A percentile compares a stretch with the other conserved stretches of the same genome.
Evolutionary conservation across 2,888 invertebrate species (phyloP).

Genomic region (Lithosia quadra): DNA sequence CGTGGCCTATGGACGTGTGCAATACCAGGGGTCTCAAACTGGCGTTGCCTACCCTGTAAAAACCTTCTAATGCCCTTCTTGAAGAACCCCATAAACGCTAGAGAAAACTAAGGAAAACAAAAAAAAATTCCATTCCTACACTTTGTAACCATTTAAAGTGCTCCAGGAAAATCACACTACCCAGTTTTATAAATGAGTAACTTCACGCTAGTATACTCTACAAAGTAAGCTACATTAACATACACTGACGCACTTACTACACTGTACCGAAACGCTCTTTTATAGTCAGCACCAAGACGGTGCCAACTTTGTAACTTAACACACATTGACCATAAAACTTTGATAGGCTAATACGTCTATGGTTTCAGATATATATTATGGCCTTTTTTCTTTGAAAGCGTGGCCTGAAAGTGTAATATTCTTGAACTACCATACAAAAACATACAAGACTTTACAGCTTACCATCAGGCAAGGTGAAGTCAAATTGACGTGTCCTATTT

Average conservation of each 20-base stretch:
- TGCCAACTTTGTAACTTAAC: slow-evolving; percentile 37
- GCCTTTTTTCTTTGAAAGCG: background rate
- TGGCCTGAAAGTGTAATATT: background rate
- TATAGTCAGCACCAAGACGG: slow-evolving; percentile 20
- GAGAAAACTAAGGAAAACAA: no score
- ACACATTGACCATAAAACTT: slow-evolving; percentile 39
- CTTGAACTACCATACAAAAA: background rate
- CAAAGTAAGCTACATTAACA: slow-evolving; percentile 14
- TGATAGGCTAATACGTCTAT: slow-evolving; percentile 29
- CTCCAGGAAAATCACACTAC: background rate
- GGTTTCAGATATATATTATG: background rate
- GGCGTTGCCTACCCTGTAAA: no score
- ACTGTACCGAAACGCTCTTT: slow-evolving; percentile 19
- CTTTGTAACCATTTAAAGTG: background rate
- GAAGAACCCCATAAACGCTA: no score
- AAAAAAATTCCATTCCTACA: background rate
- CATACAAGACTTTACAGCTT: no score
- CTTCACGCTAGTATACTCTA: background rate
- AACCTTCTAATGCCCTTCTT: no score
- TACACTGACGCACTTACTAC: slow-evolving; percentile 14
- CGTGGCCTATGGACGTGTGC: no score
- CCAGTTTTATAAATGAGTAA: background rate
- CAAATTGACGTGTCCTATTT: no score
- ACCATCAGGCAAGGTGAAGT: no score
- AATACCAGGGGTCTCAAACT: no score